Conservation (phyloP, 2,113 vertebrate genomes). For the Daubentonia madagascariensis region DNA sequence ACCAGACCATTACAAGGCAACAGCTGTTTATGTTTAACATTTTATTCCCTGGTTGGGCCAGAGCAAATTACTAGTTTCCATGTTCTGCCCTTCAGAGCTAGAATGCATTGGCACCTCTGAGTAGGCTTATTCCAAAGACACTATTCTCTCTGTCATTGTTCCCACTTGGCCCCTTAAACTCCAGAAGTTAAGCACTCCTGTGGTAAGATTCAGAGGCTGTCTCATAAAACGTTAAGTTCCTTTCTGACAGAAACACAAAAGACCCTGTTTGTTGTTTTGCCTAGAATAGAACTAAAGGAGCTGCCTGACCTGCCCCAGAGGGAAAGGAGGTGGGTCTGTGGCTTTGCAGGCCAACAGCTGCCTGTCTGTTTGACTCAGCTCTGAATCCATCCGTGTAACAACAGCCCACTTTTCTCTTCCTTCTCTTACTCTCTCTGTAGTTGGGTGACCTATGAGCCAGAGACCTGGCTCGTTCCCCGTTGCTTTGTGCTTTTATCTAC, state of each 20-base stretch:
- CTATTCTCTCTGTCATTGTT: neutral
- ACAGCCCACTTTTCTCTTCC: neutral
- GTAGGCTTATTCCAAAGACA: neutral
- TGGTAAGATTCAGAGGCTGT: neutral
- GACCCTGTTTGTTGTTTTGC: neutral
- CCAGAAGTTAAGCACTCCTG: neutral
- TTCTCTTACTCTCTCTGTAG: neutral
- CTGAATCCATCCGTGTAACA: neutral
- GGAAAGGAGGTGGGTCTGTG: neutral
- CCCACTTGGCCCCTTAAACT: neutral
- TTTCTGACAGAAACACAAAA: neutral
- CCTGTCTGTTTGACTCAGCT: neutral
- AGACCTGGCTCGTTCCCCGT: neutral
- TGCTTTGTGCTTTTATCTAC: neutral
- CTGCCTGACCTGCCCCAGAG: neutral
- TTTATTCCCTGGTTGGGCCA: neutral
- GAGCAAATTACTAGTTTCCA: neutral
- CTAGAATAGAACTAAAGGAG: neutral
- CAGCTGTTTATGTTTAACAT: neutral
- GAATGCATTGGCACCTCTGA: neutral
- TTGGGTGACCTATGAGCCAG: neutral
- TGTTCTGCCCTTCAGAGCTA: neutral
- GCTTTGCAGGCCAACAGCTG: neutral
- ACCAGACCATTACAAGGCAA: neutral
- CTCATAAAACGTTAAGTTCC: neutral